Conservation (phyloP, 2,113 vertebrate genomes). For the Anser brachyrhynchus region DNA sequence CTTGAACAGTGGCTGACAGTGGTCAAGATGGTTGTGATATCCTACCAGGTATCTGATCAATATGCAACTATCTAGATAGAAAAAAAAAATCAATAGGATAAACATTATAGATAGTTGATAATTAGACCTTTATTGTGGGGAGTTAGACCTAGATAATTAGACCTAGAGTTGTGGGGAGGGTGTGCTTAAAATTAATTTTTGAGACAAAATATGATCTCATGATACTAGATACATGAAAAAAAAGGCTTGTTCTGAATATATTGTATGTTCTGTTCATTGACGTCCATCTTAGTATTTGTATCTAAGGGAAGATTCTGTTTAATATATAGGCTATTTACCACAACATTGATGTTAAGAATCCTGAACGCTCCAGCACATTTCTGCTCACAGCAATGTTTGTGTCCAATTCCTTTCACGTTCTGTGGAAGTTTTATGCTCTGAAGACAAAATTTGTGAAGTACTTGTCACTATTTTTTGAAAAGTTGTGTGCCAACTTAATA, state of each 20-base stretch:
- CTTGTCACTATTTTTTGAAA: neutral
- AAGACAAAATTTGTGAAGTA: neutral
- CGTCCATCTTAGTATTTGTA: neutral
- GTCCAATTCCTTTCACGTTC: neutral
- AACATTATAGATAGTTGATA: neutral
- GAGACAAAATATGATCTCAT: neutral
- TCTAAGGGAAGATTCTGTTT: neutral
- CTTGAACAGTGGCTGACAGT: neutral
- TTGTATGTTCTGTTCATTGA: neutral
- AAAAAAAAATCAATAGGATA: neutral
- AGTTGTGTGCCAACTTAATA: neutral
- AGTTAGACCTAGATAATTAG: neutral
- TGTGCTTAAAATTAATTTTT: neutral
- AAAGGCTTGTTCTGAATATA: neutral
- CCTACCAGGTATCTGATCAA: neutral
- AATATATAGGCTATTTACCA: neutral
- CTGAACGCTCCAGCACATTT: neutral
- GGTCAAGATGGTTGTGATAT: neutral
- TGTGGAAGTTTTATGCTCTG: neutral
- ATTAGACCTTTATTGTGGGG: neutral
- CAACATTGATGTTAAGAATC: neutral
- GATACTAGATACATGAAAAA: neutral
- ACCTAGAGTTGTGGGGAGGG: neutral
- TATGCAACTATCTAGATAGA: neutral
- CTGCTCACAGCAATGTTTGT: neutral